Evolutionary conservation across 2,797 vertebrate species (phyloP).

Genomic region (Hydrocynus forskahlii): DNA sequence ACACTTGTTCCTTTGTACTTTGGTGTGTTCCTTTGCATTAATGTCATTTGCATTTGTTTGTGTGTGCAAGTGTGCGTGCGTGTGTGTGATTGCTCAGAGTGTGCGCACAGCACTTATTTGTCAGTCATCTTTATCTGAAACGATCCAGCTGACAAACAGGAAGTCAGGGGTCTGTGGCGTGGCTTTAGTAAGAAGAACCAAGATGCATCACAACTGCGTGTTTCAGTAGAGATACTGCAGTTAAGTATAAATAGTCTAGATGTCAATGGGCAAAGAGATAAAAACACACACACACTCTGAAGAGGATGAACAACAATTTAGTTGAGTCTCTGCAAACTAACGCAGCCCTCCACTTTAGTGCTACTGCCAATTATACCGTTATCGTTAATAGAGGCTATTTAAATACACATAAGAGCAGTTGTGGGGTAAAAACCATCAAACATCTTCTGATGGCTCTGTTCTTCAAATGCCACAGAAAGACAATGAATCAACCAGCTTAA

Average conservation of each 20-base stretch:
- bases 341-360: neutral
- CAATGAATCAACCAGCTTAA: slow-evolving; percentile 35
- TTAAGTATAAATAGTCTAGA: slow-evolving; percentile 12
- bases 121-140: slow-evolving; percentile 66
- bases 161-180: slow-evolving; percentile 70
- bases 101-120: neutral
- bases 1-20: neutral
- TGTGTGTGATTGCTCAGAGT: neutral
- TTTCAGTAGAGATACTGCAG: slow-evolving; percentile 23
- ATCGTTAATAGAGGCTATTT: slow-evolving; percentile 31
- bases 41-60: neutral
- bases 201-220: slow-evolving; percentile 19
- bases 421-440: slow-evolving; percentile 8
- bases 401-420: slow-evolving; percentile 14
- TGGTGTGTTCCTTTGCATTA: neutral
- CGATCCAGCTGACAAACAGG: slow-evolving; percentile 71
- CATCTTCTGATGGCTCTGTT: slow-evolving; percentile 36
- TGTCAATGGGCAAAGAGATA: neutral
- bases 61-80: too few relatives aligned
- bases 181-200: slow-evolving; percentile 30
- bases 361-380: slow-evolving; percentile 19
- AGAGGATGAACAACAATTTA: slow-evolving; percentile 26
- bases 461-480: slow-evolving; percentile 29
- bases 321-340: slow-evolving; percentile 26
- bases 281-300: slow-evolving; percentile 15